phyloP scores from a whole-genome alignment of 2,113 vertebrate genomes.

The Nibea albiflora region DNA sequence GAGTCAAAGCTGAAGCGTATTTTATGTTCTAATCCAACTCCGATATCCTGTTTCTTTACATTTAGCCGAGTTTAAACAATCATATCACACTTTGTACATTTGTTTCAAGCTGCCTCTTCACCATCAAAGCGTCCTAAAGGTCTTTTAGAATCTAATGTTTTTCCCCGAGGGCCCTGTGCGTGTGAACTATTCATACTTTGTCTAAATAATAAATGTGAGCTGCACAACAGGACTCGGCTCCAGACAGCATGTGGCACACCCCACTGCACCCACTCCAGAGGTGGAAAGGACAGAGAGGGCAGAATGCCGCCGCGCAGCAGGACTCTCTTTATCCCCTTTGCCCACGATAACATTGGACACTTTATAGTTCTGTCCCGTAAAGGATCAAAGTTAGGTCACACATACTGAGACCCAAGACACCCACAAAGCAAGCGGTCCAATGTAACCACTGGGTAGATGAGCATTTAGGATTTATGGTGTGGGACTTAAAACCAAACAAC shows the following conservation, averaged over 20 bases:
- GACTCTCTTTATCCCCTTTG: slow-evolving; percentile 46
- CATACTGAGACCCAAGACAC: slow-evolving; percentile 9
- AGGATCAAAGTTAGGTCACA: slow-evolving; percentile 73
- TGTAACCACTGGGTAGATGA: not conserved
- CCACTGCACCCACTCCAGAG: slow-evolving; percentile 46
- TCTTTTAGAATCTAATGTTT: slow-evolving; percentile 35
- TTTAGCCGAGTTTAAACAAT: not conserved
- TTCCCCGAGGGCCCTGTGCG: slow-evolving; percentile 4
- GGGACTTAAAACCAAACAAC: not conserved
- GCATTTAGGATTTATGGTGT: not conserved
- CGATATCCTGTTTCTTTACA: not conserved
- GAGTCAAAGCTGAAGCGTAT: not conserved
- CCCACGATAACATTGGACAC: slow-evolving; percentile 20
- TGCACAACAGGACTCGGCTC: slow-evolving; percentile 41
- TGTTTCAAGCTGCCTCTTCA: slow-evolving; percentile 15
- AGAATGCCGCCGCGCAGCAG: slow-evolving; percentile 56
- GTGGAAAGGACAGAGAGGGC: slow-evolving; percentile 64
- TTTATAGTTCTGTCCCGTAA: slow-evolving; percentile 54
- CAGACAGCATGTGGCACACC: slow-evolving; percentile 33
- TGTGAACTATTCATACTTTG: slow-evolving; percentile 43
- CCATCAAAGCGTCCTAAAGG: slow-evolving; percentile 68
- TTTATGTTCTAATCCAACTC: not conserved
- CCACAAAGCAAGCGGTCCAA: not conserved
- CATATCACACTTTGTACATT: slow-evolving; percentile 3
- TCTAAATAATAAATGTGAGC: slow-evolving; percentile 70